These are phyloP conservation scores for Pseudomugil gertrudae DNA, from an alignment of 2,797 vertebrate genomes.

Conservation along the genomic window DNA sequence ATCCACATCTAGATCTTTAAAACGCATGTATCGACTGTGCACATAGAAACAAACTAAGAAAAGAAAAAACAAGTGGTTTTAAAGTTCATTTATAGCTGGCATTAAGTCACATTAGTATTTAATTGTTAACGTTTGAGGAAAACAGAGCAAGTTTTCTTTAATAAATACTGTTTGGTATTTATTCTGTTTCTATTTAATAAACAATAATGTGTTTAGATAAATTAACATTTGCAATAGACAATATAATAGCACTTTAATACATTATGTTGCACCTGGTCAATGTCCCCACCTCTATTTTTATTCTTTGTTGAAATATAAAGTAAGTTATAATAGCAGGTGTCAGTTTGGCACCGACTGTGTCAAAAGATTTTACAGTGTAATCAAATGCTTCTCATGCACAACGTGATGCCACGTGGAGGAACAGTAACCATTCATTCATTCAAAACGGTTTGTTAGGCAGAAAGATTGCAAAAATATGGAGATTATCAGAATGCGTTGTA, in stretches of 20 bases:
- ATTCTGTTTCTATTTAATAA: constrained; percentile 31
- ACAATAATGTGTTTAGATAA: constrained; percentile 53
- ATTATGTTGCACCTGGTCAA: constrained; percentile 36
- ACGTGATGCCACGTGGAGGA: constrained; percentile 17
- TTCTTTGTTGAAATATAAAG: constrained; percentile 14
- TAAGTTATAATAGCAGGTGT: constrained; percentile 33
- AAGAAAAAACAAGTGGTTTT: constrained; percentile 13
- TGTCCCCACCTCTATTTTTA: constrained; percentile 13
- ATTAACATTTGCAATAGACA: constrained; percentile 57
- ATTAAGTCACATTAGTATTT: constrained; percentile 15
- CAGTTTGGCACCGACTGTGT: constrained; percentile 67
- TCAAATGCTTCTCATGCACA: constrained; percentile 54
- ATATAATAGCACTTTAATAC: constrained; percentile 47
- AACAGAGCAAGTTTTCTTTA: constrained; percentile 11
- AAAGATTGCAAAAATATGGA: constrained; percentile 8
- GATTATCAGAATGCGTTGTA: constrained; percentile 31
- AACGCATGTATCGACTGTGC: constrained; percentile 1
- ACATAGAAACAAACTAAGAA: constrained; percentile 24
- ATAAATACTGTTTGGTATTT: constrained; percentile 65
- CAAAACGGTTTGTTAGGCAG: constrained; percentile 29
- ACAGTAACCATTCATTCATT: constrained; percentile 28
- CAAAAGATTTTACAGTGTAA: constrained; percentile 58
- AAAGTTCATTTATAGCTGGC: constrained; percentile 22
- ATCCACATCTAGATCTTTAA: constrained; percentile 2
- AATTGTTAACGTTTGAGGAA: constrained; percentile 11